Evolutionary conservation across 2,113 vertebrate genomes (phyloP), one percentile per base, ranked within the genome.

Genomic region (Anarrhichthys ocellatus): DNA sequence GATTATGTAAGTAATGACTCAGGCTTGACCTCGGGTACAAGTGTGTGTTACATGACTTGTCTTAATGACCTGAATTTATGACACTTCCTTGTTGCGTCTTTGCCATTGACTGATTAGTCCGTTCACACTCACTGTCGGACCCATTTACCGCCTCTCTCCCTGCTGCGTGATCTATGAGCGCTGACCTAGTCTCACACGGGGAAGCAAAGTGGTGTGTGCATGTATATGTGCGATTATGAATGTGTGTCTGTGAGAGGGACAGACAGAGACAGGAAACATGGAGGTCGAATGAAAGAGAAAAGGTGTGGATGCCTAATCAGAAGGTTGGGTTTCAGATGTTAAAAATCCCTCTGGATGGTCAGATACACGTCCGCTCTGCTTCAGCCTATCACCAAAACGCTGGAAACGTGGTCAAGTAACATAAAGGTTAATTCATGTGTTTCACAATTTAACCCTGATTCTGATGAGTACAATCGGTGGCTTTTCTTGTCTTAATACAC

Each of bases 211-310:
- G 69, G 18, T 46, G 76, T 32, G 62, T 63, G 27, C 11, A 8
- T 73, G 42, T 29, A 24, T 0, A 0, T 61, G 15, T 74, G 24
- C 32, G 22, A 61, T 4, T 56, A 32, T 61, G 61, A 46, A 24
- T 59, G 50, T 68, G 50, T 46, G 65, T 66, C 48, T 52, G 54
- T 22, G 50, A 58, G 61, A 73, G 69, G 38, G 72, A 36, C 36
- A 46, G 34, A 82, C 20, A 77, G 42, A 84, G 71, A 74, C 67
- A 76, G 66, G 81, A 83, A 78, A 56, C 24, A 62, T 83, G 58
- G 87, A 91, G 91, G 92, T 92, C 91, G 91, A 74, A 87, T 78
- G 73, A 85, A 91, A 87, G 78, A 87, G 85, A 70, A 75, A 76
- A 90, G 63, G 40, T 73, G 6, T 58, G 71, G 65, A 70, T 76